These are phyloP conservation scores for Actias luna DNA, from an alignment of 2,888 invertebrate species.

Conservation along the genomic window DNA sequence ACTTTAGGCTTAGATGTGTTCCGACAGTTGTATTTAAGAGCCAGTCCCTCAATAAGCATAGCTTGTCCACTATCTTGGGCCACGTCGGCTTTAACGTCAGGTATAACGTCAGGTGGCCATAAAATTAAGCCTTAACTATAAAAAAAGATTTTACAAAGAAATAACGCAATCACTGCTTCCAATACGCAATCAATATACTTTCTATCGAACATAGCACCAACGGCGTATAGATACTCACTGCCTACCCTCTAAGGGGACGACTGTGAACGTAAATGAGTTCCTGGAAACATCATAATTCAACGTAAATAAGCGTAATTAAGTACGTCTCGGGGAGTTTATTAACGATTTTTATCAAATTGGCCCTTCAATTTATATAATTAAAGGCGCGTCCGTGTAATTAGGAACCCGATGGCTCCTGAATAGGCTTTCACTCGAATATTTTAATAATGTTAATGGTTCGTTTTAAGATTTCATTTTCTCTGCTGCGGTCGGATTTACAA, in stretches of 20 bases:
- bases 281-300: slow-evolving; percentile 1
- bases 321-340: slow-evolving; percentile 1
- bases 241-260: background rate
- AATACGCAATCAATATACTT: no score
- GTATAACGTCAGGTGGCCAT: no score
- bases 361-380: slow-evolving; percentile 10
- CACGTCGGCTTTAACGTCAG: no score
- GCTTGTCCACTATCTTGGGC: no score
- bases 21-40: no score
- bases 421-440: slow-evolving; percentile 3
- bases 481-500: background rate
- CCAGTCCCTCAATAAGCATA: no score
- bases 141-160: no score
- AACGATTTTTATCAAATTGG: slow-evolving; percentile 11
- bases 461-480: background rate
- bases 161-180: no score
- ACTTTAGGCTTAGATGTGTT: no score
- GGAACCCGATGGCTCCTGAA: background rate
- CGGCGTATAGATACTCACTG: background rate
- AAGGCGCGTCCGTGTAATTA: slow-evolving; percentile 2
- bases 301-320: slow-evolving; percentile 10
- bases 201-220: no score
- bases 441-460: slow-evolving; percentile 4
- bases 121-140: background rate
- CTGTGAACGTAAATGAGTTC: background rate